Evolutionary conservation across 2,888 invertebrate species (phyloP).

Genomic region (Scaptomyza flava): DNA sequence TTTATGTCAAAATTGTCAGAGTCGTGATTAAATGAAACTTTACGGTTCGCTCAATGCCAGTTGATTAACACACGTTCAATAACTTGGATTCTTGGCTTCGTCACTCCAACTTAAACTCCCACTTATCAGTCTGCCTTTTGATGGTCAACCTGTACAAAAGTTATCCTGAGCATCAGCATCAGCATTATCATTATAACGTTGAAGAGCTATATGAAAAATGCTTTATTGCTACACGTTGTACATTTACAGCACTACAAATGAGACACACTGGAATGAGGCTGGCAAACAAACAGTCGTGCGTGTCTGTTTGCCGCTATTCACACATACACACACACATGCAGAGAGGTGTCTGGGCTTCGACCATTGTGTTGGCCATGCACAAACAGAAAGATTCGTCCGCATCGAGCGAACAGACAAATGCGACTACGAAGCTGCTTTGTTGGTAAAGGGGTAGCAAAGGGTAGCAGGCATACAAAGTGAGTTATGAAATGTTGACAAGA

Average conservation of each 20-base stretch:
- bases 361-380: conserved; percentile 71
- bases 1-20: conserved; percentile 1
- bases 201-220: conserved; percentile 61
- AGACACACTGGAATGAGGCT: conserved; percentile 39
- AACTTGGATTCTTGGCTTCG: conserved; percentile 26
- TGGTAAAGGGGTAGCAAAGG: neutral
- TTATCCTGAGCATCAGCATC: conserved; percentile 42
- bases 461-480: conserved; percentile 64
- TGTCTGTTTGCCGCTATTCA: conserved; percentile 63
- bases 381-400: conserved; percentile 44
- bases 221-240: conserved; percentile 68
- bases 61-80: conserved; percentile 61
- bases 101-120: neutral
- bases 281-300: conserved; percentile 62
- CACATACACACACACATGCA: conserved; percentile 14
- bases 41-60: conserved; percentile 14
- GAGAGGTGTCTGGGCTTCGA: conserved; percentile 54
- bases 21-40: conserved; percentile 5
- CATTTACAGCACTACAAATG: conserved; percentile 68
- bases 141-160: conserved; percentile 61
- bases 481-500: conserved; percentile 79
- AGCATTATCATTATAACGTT: conserved; percentile 37
- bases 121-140: conserved; percentile 16
- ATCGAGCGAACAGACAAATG: conserved; percentile 10
- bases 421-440: neutral